phyloP scores from a whole-genome alignment of 2,797 vertebrate species.

The Microtus obscurus region DNA sequence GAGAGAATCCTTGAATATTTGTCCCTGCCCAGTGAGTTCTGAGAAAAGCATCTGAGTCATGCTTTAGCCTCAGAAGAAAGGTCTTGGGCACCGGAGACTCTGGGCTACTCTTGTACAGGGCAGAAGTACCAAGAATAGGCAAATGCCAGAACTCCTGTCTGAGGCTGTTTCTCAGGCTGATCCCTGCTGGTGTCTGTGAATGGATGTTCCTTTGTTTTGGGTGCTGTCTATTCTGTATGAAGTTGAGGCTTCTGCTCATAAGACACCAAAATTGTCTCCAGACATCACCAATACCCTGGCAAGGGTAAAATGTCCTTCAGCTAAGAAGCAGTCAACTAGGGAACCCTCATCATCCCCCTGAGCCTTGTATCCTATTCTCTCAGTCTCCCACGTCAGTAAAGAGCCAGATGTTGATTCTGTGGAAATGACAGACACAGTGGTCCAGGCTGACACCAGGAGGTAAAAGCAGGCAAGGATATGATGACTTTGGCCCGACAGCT shows the following conservation, averaged over 20 bases:
- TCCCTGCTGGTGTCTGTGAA: not conserved
- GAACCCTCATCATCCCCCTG: not conserved
- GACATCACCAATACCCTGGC: not conserved
- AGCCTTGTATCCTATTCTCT: not conserved
- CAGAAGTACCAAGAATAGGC: not conserved
- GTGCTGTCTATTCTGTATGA: not conserved
- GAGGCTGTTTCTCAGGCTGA: not conserved
- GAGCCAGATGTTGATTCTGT: not conserved
- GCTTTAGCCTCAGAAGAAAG: not conserved
- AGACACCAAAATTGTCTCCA: not conserved
- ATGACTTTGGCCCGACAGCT: not conserved
- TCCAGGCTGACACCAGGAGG: not conserved
- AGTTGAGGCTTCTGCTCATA: not conserved
- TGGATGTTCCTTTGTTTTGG: not conserved
- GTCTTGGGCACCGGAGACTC: not conserved
- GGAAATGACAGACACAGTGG: not conserved
- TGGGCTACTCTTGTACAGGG: not conserved
- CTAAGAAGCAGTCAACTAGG: not conserved
- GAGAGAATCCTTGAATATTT: not conserved
- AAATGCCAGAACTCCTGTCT: not conserved
- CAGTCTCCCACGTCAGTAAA: not conserved
- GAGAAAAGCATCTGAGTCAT: not conserved
- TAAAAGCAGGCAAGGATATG: not conserved
- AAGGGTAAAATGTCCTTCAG: not conserved
- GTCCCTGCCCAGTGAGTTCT: not conserved